These are phyloP conservation scores for Aleiodes leptofemur DNA, from an alignment of 2,888 invertebrate genomes.

Conservation along the genomic window DNA sequence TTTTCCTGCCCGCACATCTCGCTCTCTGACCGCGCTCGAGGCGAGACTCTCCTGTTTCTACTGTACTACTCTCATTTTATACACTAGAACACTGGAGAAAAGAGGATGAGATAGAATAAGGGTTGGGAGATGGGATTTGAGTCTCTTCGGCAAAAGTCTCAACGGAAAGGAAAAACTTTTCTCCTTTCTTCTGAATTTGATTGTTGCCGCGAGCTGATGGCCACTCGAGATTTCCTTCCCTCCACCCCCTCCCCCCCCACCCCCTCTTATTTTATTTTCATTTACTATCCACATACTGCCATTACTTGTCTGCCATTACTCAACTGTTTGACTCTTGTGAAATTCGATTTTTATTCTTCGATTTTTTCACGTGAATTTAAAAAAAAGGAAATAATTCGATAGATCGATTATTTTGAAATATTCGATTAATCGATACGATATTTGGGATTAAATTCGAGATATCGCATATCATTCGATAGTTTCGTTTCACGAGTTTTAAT, in stretches of 20 bases:
- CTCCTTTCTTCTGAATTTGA: conserved; percentile 59
- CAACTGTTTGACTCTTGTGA: conserved; percentile 9
- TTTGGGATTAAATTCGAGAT: too few relatives aligned
- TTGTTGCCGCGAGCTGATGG: conserved; percentile 60
- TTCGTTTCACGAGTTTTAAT: too few relatives aligned
- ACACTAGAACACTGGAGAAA: not conserved
- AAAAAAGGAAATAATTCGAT: too few relatives aligned
- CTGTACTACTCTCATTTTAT: too few relatives aligned
- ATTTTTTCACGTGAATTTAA: not conserved
- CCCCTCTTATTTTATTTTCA: conserved; percentile 32
- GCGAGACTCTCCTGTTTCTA: conserved; percentile 46
- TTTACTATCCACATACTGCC: conserved; percentile 48
- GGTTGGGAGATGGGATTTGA: not conserved
- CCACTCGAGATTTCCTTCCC: conserved; percentile 52
- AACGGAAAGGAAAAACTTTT: conserved; percentile 28
- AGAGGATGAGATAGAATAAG: not conserved
- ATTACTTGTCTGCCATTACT: conserved; percentile 43
- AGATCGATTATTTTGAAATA: too few relatives aligned
- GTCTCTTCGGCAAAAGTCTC: conserved; percentile 54
- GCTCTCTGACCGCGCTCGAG: conserved; percentile 48
- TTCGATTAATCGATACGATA: too few relatives aligned
- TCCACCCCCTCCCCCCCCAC: conserved; percentile 33
- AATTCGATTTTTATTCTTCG: conserved; percentile 23
- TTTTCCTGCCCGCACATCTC: conserved; percentile 41
- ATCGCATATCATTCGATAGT: too few relatives aligned